phyloP scores from a whole-genome alignment of 2,888 invertebrate genomes.

The Vanessa cardui region DNA sequence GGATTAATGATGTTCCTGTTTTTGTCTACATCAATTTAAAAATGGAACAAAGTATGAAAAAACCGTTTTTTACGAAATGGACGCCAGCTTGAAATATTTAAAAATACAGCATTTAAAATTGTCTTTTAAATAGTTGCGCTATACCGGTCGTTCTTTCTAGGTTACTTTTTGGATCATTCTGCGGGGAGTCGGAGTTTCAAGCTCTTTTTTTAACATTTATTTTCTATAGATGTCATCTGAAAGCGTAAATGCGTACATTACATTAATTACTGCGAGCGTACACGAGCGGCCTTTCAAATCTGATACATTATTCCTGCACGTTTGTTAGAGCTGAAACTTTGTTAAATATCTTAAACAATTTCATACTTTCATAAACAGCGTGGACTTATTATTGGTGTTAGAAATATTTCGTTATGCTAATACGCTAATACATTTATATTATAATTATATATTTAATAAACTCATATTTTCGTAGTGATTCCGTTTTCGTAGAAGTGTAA shows the following conservation, averaged over 20 bases:
- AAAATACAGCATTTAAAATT: conserved; percentile 7
- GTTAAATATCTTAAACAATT: conserved; percentile 14
- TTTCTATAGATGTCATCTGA: conserved; percentile 11
- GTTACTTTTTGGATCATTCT: conserved; percentile 11
- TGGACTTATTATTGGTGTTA: too few species aligned
- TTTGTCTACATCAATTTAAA: neutral
- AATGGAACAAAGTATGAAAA: neutral
- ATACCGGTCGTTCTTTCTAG: neutral
- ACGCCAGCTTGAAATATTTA: neutral
- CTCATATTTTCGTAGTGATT: too few species aligned
- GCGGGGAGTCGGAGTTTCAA: conserved; percentile 4
- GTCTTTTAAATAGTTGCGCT: conserved; percentile 11
- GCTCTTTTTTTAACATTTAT: conserved; percentile 5
- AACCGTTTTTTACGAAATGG: conserved; percentile 2
- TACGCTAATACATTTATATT: too few species aligned
- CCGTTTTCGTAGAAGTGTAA: too few species aligned
- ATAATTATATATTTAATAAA: too few species aligned
- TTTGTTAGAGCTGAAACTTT: conserved; percentile 17
- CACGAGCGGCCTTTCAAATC: neutral
- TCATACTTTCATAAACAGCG: conserved; percentile 11
- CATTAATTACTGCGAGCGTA: conserved; percentile 5
- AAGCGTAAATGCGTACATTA: conserved; percentile 15
- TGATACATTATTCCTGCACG: neutral
- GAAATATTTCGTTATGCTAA: too few species aligned
- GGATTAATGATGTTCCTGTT: neutral